These are phyloP conservation scores for Umimayanthus kanabou DNA, from an alignment of 92 coral and sea anemone species.

Conservation along the genomic window DNA sequence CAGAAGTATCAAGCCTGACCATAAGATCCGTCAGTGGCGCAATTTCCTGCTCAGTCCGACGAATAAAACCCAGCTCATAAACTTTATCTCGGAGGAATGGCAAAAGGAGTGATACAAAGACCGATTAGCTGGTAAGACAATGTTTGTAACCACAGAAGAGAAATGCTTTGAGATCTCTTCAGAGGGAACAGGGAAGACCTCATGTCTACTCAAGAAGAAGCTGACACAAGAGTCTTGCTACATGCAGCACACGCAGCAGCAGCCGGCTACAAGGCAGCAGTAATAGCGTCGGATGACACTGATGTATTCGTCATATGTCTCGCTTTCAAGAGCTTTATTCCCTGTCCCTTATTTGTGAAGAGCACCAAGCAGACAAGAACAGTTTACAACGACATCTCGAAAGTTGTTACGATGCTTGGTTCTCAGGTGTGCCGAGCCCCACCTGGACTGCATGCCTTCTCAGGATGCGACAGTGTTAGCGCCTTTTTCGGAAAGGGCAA, in stretches of 20 bases:
- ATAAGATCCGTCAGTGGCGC: conserved; percentile 49
- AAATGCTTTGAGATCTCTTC: conserved; percentile 45
- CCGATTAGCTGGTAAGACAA: conserved; percentile 8
- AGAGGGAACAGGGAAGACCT: conserved; percentile 41
- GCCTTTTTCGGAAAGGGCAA: conserved; percentile 56
- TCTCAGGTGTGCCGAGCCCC: conserved; percentile 55
- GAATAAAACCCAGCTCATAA: conserved; percentile 50
- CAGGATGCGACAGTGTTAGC: conserved; percentile 62
- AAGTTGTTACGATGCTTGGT: conserved; percentile 45
- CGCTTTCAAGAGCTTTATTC: conserved; percentile 51
- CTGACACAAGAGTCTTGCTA: conserved; percentile 52
- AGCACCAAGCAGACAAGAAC: conserved; percentile 45
- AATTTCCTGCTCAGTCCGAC: conserved; percentile 45
- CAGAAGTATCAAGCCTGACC: conserved; percentile 49
- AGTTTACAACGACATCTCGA: conserved; percentile 51
- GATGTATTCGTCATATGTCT: conserved; percentile 46
- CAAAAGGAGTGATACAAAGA: conserved; percentile 46
- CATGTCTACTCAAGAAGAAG: conserved; percentile 58
- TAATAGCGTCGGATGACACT: conserved; percentile 54
- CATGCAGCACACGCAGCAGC: conserved; percentile 64
- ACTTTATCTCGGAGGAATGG: conserved; percentile 52
- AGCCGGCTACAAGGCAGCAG: conserved; percentile 50
- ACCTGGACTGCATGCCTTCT: conserved; percentile 64
- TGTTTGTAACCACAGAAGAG: conserved; percentile 15
- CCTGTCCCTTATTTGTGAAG: conserved; percentile 56